Evolutionary conservation across 2,113 vertebrate genomes (phyloP), one percentile per base, ranked within the genome.

Genomic region (Xenopus borealis): DNA sequence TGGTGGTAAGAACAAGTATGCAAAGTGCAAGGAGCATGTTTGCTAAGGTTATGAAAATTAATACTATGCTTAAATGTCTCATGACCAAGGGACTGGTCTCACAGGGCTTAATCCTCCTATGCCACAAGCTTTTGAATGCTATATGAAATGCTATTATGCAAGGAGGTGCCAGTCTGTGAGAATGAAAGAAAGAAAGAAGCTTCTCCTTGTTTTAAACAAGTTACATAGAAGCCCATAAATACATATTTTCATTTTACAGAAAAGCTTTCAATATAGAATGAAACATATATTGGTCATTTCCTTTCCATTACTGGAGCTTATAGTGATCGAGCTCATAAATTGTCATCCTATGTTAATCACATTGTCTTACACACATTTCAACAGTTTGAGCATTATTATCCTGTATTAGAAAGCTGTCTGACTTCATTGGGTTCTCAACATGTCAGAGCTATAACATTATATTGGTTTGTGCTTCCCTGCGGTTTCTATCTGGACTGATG

Each of bases 401-500:
- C 83, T 80, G 80, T 85, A 83, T 83, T 85, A 85, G 47, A 72
- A 80, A 85, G 80, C 69, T 76, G 82, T 47, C 80, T 81, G 81
- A 40, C 19, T 61, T 83, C 78, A 69, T 79, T 81, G 74, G 62
- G 72, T 79, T 82, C 66, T 44, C 4, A 0, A 79, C 81, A 10
- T 79, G 79, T 83, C 84, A 78, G 78, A 84, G 78, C 80, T 57
- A 71, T 83, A 83, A 84, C 79, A 72, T 66, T 82, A 58, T 85
- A 88, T 86, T 86, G 82, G 75, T 84, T 87, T 86, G 83, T 71
- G 79, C 78, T n/a, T 78, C 78, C 86, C 85, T 81, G 86, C 85
- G 86, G 84, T 82, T 83, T 78, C 78, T 79, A 71, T 74, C 72
- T 83, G 80, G 78, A 57, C 71, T 72, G 80, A 84, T 82, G 82